Evolutionary conservation across 2,113 vertebrate genomes (phyloP).

Genomic region (Eudorcas thomsonii): DNA sequence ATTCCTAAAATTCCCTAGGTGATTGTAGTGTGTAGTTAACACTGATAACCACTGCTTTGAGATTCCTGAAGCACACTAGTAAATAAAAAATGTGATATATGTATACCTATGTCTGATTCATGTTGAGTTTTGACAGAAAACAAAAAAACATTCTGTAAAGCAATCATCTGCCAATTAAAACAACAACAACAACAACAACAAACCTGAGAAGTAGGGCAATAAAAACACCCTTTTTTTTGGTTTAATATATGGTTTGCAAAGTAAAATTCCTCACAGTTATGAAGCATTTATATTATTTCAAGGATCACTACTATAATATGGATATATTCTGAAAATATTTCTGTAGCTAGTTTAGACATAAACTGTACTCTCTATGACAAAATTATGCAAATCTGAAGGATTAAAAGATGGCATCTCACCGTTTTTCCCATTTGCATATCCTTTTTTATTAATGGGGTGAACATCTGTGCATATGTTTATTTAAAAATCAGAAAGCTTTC

Average conservation of each 20-base stretch:
- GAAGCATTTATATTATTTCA: background rate
- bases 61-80: background rate
- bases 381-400: background rate
- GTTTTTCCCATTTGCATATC: constrained; percentile 25
- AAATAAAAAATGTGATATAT: background rate
- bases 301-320: background rate
- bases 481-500: constrained; percentile 44
- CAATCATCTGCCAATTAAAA: background rate
- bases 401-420: background rate
- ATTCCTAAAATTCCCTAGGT: background rate
- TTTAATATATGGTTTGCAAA: background rate
- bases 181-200: background rate
- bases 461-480: constrained; percentile 51
- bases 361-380: background rate
- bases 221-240: background rate
- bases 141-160: background rate
- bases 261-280: background rate
- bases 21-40: background rate
- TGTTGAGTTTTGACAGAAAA: background rate
- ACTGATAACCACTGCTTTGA: background rate
- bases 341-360: background rate
- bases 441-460: constrained; percentile 35
- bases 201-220: background rate
- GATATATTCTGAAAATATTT: background rate
- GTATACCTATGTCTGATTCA: background rate